Percentiles rank a stretch among this genome's conserved stretches.
phyloP scores from a whole-genome alignment of 2,797 vertebrate genomes.

The Anabacerthia variegaticeps region DNA sequence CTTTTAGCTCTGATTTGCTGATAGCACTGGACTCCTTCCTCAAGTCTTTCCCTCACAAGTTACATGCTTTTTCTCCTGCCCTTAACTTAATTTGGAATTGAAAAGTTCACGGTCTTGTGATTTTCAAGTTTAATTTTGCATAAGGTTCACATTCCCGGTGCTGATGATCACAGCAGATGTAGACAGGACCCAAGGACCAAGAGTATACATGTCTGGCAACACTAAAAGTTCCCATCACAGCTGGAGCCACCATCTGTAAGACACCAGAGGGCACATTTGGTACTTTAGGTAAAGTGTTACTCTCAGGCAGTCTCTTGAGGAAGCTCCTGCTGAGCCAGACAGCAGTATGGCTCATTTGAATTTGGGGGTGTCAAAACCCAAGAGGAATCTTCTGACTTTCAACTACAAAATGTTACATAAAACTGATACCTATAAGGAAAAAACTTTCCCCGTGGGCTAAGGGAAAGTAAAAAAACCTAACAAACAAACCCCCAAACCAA shows the following conservation, averaged over 20 bases:
- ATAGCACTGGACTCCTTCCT: background rate
- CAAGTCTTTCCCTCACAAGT: background rate
- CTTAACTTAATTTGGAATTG: background rate
- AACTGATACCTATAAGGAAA: background rate
- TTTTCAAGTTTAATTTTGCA: background rate
- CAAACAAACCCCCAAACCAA: background rate
- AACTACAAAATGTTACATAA: background rate
- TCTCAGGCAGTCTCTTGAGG: background rate
- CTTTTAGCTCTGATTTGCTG: background rate
- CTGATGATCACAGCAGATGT: background rate
- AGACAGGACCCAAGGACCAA: background rate
- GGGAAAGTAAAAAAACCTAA: background rate
- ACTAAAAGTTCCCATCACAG: background rate
- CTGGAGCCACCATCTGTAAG: background rate
- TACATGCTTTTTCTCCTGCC: background rate
- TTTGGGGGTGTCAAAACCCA: background rate
- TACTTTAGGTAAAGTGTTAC: background rate
- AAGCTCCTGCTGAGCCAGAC: background rate
- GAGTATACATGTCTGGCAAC: background rate
- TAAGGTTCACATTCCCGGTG: background rate
- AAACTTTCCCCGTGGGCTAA: background rate
- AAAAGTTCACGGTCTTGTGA: background rate
- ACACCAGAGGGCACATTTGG: background rate
- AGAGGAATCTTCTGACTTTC: background rate
- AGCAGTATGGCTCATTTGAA: background rate